Percentiles rank a stretch among this genome's conserved stretches.
Evolutionary conservation across 2,113 vertebrate species (phyloP).

Genomic region (Pristiophorus japonicus): DNA sequence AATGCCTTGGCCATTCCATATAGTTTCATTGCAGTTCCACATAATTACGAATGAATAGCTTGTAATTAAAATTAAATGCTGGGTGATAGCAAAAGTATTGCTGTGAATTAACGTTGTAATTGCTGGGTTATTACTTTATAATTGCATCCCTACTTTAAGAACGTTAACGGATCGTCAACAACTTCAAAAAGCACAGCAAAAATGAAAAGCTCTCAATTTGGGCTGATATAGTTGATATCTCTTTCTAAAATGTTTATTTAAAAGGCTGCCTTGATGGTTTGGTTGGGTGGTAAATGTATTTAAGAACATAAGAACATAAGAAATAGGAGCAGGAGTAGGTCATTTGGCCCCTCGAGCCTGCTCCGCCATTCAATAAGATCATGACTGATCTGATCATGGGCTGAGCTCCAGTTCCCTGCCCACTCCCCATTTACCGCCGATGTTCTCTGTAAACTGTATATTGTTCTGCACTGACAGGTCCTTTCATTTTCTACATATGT

Average conservation of each 20-base stretch:
- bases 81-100: conserved; percentile 11
- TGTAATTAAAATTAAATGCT: conserved; percentile 22
- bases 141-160: background rate
- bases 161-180: too few species aligned
- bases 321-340: too few species aligned
- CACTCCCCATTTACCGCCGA: too few species aligned
- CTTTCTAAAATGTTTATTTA: background rate
- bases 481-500: too few species aligned
- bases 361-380: too few species aligned
- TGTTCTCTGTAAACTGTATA: too few species aligned
- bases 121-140: conserved; percentile 15
- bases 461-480: too few species aligned
- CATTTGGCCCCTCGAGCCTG: too few species aligned
- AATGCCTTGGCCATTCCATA: background rate
- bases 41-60: conserved; percentile 20
- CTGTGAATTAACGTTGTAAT: background rate
- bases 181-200: background rate
- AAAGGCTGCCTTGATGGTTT: background rate
- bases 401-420: too few species aligned
- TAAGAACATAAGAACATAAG: too few species aligned
- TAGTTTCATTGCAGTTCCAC: background rate
- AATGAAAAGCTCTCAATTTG: background rate
- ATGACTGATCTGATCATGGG: too few species aligned
- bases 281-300: background rate
- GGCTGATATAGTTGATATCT: background rate